Evolutionary conservation across 2,888 invertebrate species (phyloP), one percentile per base, ranked within the genome.

Genomic region (Hemaris fuciformis): DNA sequence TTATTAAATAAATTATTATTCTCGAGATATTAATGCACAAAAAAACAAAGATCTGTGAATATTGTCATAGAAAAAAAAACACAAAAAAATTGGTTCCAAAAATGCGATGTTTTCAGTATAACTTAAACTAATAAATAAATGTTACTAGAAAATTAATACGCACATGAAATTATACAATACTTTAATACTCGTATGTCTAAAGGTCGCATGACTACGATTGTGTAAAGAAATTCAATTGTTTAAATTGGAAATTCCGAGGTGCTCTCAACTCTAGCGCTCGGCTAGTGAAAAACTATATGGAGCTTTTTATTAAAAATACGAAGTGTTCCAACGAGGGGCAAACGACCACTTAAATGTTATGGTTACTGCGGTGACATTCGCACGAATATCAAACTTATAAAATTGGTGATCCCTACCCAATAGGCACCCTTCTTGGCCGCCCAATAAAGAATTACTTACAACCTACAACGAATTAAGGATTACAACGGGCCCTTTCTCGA

Each of bases 321-420:
- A 79, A 88, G 84, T 87, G 84, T 82, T 81, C 83, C 83, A 83
- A 89, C 87, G 85, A 89, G 88, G 88, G 85, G 88, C 73, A 75
- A 90, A 91, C 83, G 81, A 77, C 81, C 87, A 88, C 85, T 91
- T 87, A 91, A 91, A 89, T 73, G 87, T 91, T 89, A 91, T 86
- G 88, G 89, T 88, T 87, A 89, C 85, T 85, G 89, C 85, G 86
- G 89, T 85, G 88, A 89, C 89, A 88, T 85, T 88, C 82, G 81
- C 82, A 84, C 80, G 81, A 85, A 87, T 85, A 85, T 83, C 86
- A 85, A 87, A 88, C 90, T 89, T 89, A 89, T 85, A 88, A 91
- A 90, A 90, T 85, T 86, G 87, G 87, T 84, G 83, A 87, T 85
- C 83, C 77, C 66, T 69, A 73, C 76, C 76, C 77, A 75, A 77